phyloP scores from a whole-genome alignment of 2,113 vertebrate genomes.

The cat (Felis catus) region DNA sequence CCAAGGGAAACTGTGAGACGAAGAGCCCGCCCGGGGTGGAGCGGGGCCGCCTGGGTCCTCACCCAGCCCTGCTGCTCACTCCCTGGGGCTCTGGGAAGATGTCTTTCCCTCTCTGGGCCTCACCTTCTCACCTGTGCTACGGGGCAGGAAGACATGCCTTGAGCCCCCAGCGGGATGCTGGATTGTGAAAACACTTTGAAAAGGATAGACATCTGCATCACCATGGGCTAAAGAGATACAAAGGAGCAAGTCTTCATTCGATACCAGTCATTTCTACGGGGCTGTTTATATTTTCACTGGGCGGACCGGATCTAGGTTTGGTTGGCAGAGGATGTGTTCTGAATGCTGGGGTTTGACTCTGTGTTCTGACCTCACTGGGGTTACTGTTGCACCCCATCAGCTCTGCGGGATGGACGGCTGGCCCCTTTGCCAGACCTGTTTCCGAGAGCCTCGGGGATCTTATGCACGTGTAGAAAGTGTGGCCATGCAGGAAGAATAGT shows the following conservation, averaged over 20 bases:
- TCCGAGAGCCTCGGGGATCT: background rate
- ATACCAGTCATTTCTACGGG: background rate
- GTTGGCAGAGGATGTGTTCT: background rate
- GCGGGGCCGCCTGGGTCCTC: background rate
- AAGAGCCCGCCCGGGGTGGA: background rate
- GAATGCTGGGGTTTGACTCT: background rate
- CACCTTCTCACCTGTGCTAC: background rate
- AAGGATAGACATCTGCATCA: background rate
- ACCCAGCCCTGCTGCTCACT: background rate
- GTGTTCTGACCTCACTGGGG: background rate
- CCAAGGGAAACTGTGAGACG: background rate
- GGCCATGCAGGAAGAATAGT: no score
- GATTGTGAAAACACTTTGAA: background rate
- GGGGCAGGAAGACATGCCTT: background rate
- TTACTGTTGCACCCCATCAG: background rate
- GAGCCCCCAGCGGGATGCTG: background rate
- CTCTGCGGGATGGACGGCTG: background rate
- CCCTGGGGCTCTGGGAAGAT: background rate
- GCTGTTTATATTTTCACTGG: background rate
- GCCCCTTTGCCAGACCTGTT: background rate
- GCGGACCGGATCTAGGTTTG: background rate
- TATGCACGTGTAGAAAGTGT: rapidly evolving
- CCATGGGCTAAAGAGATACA: background rate
- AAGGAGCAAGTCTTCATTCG: background rate
- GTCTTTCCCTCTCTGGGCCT: background rate